These are phyloP conservation scores for Coryphaenoides rupestris DNA, from an alignment of 2,113 vertebrate genomes.

Conservation along the genomic window DNA sequence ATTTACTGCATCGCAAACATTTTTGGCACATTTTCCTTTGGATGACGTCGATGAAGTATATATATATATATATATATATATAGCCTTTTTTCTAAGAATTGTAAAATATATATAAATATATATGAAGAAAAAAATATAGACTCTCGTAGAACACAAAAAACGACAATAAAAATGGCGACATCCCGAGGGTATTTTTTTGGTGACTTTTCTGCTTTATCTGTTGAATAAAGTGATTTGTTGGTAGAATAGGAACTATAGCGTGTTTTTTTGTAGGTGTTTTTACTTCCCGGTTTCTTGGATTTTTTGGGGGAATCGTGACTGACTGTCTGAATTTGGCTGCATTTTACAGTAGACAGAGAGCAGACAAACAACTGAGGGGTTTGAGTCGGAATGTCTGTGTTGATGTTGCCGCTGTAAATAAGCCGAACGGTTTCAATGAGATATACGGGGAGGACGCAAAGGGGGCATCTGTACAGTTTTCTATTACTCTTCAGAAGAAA, in stretches of 20 bases:
- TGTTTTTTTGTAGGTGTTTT: conserved; percentile 77
- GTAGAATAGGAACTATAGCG: conserved; percentile 85
- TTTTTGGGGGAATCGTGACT: no score
- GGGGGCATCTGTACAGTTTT: conserved; percentile 49
- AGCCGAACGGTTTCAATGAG: conserved; percentile 73
- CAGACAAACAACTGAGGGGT: conserved; percentile 64
- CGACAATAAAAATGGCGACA: conserved; percentile 74
- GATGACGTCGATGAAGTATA: conserved; percentile 74
- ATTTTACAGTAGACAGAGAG: conserved; percentile 41
- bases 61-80: conserved; percentile 47
- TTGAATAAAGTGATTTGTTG: conserved; percentile 83
- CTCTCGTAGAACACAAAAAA: conserved; percentile 70
- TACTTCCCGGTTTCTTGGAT: conserved; percentile 72
- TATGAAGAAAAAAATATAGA: conserved; percentile 15
- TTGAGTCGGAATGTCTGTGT: conserved; percentile 49
- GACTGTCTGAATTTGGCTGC: no score
- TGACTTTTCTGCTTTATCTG: conserved; percentile 82
- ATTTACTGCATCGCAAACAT: conserved; percentile 37
- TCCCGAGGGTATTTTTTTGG: conserved; percentile 67
- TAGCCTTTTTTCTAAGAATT: conserved; percentile 74
- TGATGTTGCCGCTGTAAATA: conserved; percentile 74
- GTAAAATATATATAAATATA: conserved; percentile 43
- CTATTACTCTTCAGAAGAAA: conserved; percentile 36
- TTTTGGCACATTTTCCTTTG: conserved; percentile 59
- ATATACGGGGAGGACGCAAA: conserved; percentile 3